These are phyloP conservation scores for Macrotus californicus DNA, from an alignment of 2,113 vertebrate species.

Conservation along the genomic window DNA sequence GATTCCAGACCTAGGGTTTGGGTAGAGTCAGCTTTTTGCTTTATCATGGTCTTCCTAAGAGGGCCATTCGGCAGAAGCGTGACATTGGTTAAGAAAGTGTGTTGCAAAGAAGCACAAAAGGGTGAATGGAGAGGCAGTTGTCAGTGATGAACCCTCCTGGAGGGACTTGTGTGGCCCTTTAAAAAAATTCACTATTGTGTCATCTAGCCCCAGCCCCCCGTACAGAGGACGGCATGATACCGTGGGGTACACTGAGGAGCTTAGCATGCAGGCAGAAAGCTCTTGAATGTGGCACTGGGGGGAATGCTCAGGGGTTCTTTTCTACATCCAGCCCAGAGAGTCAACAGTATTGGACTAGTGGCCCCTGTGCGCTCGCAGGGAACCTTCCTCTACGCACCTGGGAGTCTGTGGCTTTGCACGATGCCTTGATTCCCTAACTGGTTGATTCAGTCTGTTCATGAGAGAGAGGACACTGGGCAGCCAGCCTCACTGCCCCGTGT, in stretches of 20 bases:
- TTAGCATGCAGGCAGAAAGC: background rate
- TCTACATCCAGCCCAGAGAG: background rate
- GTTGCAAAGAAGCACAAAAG: background rate
- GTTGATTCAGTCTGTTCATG: background rate
- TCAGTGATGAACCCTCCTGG: background rate
- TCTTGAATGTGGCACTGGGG: background rate
- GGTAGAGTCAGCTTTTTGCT: background rate
- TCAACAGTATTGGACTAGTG: background rate
- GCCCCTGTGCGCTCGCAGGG: background rate
- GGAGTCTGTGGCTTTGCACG: background rate
- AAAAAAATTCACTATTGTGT: background rate
- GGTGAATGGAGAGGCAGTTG: background rate
- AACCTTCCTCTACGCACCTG: too few relatives aligned
- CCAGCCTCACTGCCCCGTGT: background rate
- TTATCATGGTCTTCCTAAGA: background rate
- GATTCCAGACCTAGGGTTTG: background rate
- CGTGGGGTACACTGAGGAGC: background rate
- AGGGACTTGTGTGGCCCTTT: background rate
- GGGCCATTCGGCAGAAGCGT: background rate
- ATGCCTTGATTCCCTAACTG: accelerated
- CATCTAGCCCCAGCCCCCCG: background rate
- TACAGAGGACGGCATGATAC: background rate
- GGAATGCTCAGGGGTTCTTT: background rate
- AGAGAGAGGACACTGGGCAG: background rate
- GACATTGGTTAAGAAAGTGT: background rate